Conservation (phyloP, 2,797 vertebrate species). For the Syndactyla subalaris region DNA sequence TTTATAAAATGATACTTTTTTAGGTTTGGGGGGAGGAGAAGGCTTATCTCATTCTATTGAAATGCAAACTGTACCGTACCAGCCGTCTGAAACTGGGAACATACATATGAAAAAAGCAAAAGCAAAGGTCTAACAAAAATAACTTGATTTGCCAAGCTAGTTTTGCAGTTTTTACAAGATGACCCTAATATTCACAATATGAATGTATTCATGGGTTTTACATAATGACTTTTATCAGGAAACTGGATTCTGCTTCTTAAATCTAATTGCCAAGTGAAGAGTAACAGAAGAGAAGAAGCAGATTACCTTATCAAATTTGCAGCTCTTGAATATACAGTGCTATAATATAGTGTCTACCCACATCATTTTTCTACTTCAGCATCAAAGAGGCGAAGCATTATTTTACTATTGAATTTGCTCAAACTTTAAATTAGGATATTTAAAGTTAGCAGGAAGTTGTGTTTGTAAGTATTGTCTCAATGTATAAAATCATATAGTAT, state of each 20-base stretch:
- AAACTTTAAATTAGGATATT: constrained; percentile 73
- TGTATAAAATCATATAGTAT: neutral
- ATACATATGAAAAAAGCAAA: constrained; percentile 63
- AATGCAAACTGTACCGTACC: constrained; percentile 76
- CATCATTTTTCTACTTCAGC: constrained; percentile 76
- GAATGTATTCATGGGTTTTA: constrained; percentile 82
- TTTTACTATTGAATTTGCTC: constrained; percentile 73
- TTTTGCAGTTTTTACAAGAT: constrained; percentile 79
- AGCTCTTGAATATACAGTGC: constrained; percentile 79
- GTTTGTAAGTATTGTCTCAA: constrained; percentile 61
- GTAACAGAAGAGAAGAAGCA: constrained; percentile 77
- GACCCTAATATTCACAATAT: constrained; percentile 81
- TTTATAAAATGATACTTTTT: constrained; percentile 80
- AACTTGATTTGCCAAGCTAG: constrained; percentile 73
- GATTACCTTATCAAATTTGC: constrained; percentile 83
- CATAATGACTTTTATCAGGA: constrained; percentile 82
- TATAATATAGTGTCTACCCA: constrained; percentile 78
- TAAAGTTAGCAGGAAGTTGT: constrained; percentile 54
- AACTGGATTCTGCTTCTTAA: constrained; percentile 81
- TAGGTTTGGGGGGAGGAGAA: constrained; percentile 62
- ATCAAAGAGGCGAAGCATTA: constrained; percentile 72
- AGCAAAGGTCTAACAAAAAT: constrained; percentile 79
- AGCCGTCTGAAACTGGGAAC: constrained; percentile 62
- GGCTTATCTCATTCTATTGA: constrained; percentile 79
- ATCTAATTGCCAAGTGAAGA: constrained; percentile 81